Percentiles rank a stretch among this genome's conserved stretches.
phyloP scores from a whole-genome alignment of 1,140 invertebrate genomes.

The Drosophila pseudoobscura region DNA sequence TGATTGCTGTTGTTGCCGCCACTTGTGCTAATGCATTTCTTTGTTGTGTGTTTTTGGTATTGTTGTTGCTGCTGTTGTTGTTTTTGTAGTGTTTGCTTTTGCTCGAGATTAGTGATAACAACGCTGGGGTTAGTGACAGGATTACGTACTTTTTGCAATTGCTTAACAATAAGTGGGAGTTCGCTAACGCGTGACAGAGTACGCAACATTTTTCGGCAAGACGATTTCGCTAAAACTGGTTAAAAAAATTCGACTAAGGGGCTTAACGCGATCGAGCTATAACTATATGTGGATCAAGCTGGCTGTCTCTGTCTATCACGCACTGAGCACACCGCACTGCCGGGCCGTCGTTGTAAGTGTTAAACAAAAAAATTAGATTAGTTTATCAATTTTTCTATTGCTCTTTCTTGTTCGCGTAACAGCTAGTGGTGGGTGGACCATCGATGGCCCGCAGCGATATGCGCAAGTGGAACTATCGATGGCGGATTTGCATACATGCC shows the following conservation, averaged over 20 bases:
- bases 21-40: conserved; percentile 15
- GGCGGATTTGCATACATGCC: too few species aligned
- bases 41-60: conserved; percentile 13
- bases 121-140: conserved; percentile 48
- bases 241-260: too few species aligned
- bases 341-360: conserved; percentile 41
- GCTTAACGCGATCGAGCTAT: too few species aligned
- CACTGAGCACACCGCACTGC: conserved; percentile 21
- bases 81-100: conserved; percentile 35
- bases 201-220: conserved; percentile 69
- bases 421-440: conserved; percentile 34
- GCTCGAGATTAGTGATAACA: conserved; percentile 39
- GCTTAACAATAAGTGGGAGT: conserved; percentile 76
- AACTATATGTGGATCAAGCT: conserved; percentile 7
- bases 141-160: conserved; percentile 83
- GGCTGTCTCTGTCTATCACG: conserved; percentile 23
- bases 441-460: too few species aligned
- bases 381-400: conserved; percentile 45
- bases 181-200: conserved; percentile 75
- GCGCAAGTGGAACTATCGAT: too few species aligned
- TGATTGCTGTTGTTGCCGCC: conserved; percentile 2
- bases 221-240: too few species aligned
- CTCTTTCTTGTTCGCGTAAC: conserved; percentile 48
- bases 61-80: conserved; percentile 24
- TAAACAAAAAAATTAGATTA: conserved; percentile 40